Evolutionary conservation across 1,140 invertebrate species (phyloP).

Genomic region (Helicoverpa zea): DNA sequence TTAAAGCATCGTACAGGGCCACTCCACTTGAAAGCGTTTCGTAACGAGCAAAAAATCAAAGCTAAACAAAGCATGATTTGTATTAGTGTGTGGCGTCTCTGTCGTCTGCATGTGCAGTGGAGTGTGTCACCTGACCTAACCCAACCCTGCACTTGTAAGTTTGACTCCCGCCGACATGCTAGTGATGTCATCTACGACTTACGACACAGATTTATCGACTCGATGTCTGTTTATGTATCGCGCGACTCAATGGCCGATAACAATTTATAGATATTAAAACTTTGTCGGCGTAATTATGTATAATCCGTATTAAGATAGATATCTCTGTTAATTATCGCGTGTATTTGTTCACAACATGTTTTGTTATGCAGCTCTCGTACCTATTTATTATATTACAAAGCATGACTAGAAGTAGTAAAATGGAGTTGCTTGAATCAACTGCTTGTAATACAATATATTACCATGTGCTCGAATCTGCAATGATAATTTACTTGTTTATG

Average conservation of each 20-base stretch:
- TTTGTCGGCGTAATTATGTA: not conserved
- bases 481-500: slow-evolving; percentile 22
- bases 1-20: slow-evolving; percentile 18
- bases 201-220: slow-evolving; percentile 53
- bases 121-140: slow-evolving; percentile 82
- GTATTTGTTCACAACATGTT: not conserved
- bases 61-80: slow-evolving; percentile 45
- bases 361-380: not conserved
- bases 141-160: slow-evolving; percentile 81
- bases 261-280: not conserved
- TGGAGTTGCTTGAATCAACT: not conserved
- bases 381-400: not conserved
- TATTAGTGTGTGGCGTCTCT: slow-evolving; percentile 53
- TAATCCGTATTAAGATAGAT: not conserved
- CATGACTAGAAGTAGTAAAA: not conserved
- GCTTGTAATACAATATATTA: slow-evolving; percentile 12
- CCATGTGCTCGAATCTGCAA: slow-evolving; percentile 1
- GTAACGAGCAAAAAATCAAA: slow-evolving; percentile 42
- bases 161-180: slow-evolving; percentile 61
- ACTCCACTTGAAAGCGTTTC: slow-evolving; percentile 38
- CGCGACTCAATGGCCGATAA: not conserved
- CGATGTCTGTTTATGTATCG: slow-evolving; percentile 11
- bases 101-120: slow-evolving; percentile 67
- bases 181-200: slow-evolving; percentile 56
- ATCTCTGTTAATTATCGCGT: not conserved